Percentiles rank a stretch among this genome's conserved stretches.
phyloP scores from a whole-genome alignment of 2,888 invertebrate species.

The Punctoribates punctum region DNA sequence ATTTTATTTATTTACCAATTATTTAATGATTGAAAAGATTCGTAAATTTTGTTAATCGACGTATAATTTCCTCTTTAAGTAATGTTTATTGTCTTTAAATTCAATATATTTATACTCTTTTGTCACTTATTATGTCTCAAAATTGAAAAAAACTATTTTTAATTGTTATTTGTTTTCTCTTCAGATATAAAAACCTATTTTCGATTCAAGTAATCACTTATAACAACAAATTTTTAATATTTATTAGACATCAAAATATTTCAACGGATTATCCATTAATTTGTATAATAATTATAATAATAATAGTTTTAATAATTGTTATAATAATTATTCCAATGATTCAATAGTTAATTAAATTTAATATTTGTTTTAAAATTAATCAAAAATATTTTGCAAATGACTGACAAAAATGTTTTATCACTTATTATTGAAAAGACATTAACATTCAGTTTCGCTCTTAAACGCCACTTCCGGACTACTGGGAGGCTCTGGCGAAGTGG shows the following conservation, averaged over 20 bases:
- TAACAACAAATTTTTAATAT: slow-evolving; percentile 28
- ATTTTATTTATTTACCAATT: no score
- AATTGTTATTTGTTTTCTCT: no score
- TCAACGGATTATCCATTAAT: not conserved
- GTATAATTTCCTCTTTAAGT: no score
- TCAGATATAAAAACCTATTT: no score
- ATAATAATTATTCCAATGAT: not conserved
- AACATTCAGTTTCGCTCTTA: slow-evolving; percentile 43
- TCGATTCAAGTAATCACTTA: not conserved
- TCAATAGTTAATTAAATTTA: not conserved
- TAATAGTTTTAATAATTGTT: slow-evolving; percentile 1
- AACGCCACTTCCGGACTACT: slow-evolving; percentile 41
- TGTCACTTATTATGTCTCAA: no score
- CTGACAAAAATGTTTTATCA: slow-evolving; percentile 21
- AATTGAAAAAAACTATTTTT: no score
- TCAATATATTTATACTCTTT: no score
- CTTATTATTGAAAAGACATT: slow-evolving; percentile 20
- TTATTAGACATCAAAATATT: slow-evolving; percentile 33
- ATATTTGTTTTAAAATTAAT: not conserved
- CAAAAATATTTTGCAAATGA: not conserved
- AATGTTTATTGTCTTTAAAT: no score
- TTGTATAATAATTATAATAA: slow-evolving; percentile 21
- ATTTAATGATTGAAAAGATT: no score
- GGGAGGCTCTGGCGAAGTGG: slow-evolving; percentile 41
- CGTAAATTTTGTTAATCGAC: no score